Percentiles rank a stretch among this genome's conserved stretches.
These are phyloP conservation scores for Cynoglossus semilaevis DNA, from an alignment of 2,113 vertebrate species.

Conservation along the genomic window DNA sequence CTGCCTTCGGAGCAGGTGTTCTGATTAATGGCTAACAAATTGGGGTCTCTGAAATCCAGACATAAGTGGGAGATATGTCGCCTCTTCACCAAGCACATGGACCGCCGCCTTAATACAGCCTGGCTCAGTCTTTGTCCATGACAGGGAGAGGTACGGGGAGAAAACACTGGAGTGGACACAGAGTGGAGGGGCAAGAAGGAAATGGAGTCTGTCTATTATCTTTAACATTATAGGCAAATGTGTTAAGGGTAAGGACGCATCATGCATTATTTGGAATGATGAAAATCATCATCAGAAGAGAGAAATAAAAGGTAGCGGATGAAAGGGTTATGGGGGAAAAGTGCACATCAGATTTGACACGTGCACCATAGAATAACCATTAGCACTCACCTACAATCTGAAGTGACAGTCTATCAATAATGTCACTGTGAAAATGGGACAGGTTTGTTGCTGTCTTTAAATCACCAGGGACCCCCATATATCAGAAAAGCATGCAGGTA, in stretches of 20 bases:
- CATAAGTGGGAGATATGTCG: constrained; percentile 64
- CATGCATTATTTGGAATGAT: constrained; percentile 18
- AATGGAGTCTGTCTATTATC: constrained; percentile 5
- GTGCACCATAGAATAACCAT: constrained; percentile 81
- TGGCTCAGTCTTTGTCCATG: constrained; percentile 64
- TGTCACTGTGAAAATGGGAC: constrained; percentile 80
- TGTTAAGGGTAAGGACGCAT: constrained; percentile 19
- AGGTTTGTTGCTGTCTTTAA: constrained; percentile 84
- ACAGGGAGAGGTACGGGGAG: constrained; percentile 57
- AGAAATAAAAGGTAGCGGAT: constrained; percentile 45
- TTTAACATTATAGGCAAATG: constrained; percentile 12
- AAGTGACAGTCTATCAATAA: constrained; percentile 84
- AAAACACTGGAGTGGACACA: constrained; percentile 57
- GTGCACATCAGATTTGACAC: constrained; percentile 73
- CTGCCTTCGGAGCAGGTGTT: constrained; percentile 71
- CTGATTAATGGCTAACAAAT: constrained; percentile 76
- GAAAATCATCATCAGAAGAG: constrained; percentile 36
- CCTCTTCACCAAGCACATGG: constrained; percentile 49
- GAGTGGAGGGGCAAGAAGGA: constrained; percentile 35
- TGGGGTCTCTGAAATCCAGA: constrained; percentile 68
- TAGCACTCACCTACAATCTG: constrained; percentile 77
- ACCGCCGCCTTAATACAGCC: constrained; percentile 59
- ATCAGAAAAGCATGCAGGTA: constrained; percentile 70
- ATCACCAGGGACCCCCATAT: constrained; percentile 73
- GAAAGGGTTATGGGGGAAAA: constrained; percentile 11